Evolutionary conservation across 2,888 invertebrate genomes (phyloP), one percentile per base, ranked within the genome.

Genomic region (Cetonia aurata): DNA sequence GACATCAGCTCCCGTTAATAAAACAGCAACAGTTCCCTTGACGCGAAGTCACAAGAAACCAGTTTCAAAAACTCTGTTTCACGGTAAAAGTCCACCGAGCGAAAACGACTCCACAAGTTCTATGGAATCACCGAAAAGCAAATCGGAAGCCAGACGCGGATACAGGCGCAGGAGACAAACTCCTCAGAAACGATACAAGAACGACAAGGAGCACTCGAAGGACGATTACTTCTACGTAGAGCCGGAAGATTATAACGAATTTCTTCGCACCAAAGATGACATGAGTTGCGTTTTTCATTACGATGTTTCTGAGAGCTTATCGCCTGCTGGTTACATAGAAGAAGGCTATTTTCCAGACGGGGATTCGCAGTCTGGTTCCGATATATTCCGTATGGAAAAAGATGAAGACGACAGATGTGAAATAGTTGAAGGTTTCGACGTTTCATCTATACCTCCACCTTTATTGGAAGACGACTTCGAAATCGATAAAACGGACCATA

Each of bases 21-120:
- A 91, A 82, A 89, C 89, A 65, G 83, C 83, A 9, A 85, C 85
- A 9, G 83, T 85, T 52, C 85, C 85, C 8, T 75, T 84, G 59
- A 84, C 83, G 4, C 73, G 85, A 65, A 79, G 75, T 13, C 84
- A 85, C 73, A 77, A 83, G 41, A 84, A 84, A 74, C 89, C 91
- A 0, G 79, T 91, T 37, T 83, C 90, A 2, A 88, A 89, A 31
- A 86, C 87, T 75, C 87, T 89, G 74, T 87, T 89, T 77, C 89
- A 90, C 12, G 83, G 90, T 41, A 90, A 91, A 79, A 91, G 91
- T 82, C 91, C 92, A 12, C 91, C 91, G 0, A 92, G 92, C 79
- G 92, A 92, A 70, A 92, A 92, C 76, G 92, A 92, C 74, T 92
- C 92, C 0, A 92, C 92, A 72, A 92, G 92, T 78, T 92, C 92